Base-by-base conservation (phyloP, 2,888 invertebrate species). In the Acanthosoma haemorrhoidale region DNA sequence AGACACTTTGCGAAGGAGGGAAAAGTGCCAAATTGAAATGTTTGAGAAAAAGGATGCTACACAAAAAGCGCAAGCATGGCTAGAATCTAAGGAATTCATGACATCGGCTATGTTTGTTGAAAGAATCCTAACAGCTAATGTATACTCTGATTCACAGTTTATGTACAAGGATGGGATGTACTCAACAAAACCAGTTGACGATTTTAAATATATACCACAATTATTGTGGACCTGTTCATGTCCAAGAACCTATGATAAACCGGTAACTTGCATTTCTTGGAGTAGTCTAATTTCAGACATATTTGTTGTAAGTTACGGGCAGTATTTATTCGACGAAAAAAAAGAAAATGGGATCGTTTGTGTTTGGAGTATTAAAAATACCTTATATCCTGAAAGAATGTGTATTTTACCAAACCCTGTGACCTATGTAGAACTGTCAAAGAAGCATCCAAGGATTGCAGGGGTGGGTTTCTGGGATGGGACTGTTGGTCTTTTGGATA, bases 401-500 rank as follows among this genome's bases (percentile, higher is more conserved):
- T 91, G 88, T 76, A 76, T 79, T 3, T 91, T 90, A 76, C 77
- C 82, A 0, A 81, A 84, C 59, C 85, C 90, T 0, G 84, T 91
- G 0, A 88, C 90, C 0, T 83, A 87, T 0, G 79, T 92, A 0
- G 83, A 86, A 43, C 93, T 93, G 81, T 89, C 91, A 0, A 82
- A 80, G 0, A 81, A 80, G 43, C 84, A 85, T 70, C 88, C 92
- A 0, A 89, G 90, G 78, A 82, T 90, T 76, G 77, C 93, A 18
- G 91, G 89, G 0, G 83, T 90, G 68, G 92, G 91, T 0, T 88
- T 91, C 74, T 84, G 87, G 75, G 86, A 90, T 77, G 93, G 93
- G 0, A 82, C 84, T 15, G 82, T 92, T 0, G 80, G 85, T 67
- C 84, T 93, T n/a, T 79, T 90, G 39, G 90, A 92, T 76, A 84